These are phyloP conservation scores for Carcina quercana DNA, from an alignment of 2,888 invertebrate genomes.

Conservation along the genomic window DNA sequence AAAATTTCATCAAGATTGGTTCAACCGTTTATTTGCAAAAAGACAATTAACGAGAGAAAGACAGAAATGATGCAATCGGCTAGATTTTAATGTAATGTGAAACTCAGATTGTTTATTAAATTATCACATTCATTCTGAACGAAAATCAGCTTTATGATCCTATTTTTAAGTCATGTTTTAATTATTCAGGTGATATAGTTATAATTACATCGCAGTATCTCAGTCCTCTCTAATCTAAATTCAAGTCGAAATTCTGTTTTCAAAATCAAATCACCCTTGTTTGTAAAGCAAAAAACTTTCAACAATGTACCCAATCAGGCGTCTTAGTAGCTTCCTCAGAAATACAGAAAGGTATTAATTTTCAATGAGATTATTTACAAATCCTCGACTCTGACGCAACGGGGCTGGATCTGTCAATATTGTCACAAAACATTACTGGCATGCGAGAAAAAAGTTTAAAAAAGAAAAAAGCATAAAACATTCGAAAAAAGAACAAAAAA, in stretches of 20 bases:
- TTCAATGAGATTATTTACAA: slow-evolving; percentile 71
- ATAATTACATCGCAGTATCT: no score
- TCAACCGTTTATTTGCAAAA: no score
- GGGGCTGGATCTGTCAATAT: slow-evolving; percentile 67
- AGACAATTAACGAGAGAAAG: no score
- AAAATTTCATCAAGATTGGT: no score
- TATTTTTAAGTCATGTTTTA: no score
- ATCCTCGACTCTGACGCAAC: slow-evolving; percentile 45
- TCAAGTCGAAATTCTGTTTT: slow-evolving; percentile 35
- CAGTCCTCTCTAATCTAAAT: slow-evolving; percentile 28
- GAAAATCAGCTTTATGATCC: no score
- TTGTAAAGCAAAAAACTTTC: slow-evolving; percentile 38
- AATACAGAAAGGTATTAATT: slow-evolving; percentile 60
- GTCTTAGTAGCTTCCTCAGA: slow-evolving; percentile 39
- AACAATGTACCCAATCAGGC: slow-evolving; percentile 65
- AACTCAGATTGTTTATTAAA: no score
- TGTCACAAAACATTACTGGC: slow-evolving; percentile 60
- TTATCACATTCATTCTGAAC: no score
- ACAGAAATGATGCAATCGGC: no score
- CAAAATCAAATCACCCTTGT: slow-evolving; percentile 43
- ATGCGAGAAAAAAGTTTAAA: slow-evolving; percentile 24
- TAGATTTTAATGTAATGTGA: no score
- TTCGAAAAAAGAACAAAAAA: slow-evolving; percentile 28
- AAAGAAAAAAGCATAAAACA: no score
- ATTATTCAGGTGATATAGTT: no score